Evolutionary conservation across 2,797 vertebrate species (phyloP).

Genomic region (Hybognathus amarus): DNA sequence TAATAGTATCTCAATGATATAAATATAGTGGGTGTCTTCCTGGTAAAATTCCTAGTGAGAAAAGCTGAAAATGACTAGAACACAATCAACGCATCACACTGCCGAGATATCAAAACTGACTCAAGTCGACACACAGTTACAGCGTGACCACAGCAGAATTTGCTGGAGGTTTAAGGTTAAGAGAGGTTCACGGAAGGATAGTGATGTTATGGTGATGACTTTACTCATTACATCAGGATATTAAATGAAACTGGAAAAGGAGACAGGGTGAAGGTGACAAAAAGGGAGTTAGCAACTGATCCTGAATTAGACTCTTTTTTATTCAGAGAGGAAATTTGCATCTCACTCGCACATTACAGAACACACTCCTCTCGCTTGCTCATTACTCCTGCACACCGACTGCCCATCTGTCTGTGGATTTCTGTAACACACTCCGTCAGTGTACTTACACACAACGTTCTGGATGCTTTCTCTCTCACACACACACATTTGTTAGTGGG

Average conservation of each 20-base stretch:
- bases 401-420: not conserved
- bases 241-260: constrained; percentile 6
- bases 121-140: not conserved
- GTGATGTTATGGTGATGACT: not conserved
- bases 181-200: not conserved
- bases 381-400: not conserved
- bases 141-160: not conserved
- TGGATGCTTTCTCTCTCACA: not conserved
- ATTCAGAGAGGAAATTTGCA: constrained; percentile 20
- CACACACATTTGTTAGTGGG: not conserved
- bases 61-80: not conserved
- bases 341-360: constrained; percentile 6
- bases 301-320: constrained; percentile 18
- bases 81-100: not conserved
- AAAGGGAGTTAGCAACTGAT: not conserved
- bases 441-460: not conserved
- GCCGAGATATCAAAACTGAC: not conserved
- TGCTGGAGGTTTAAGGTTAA: not conserved
- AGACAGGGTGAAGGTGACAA: not conserved
- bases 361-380: not conserved
- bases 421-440: not conserved
- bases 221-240: constrained; percentile 5
- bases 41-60: not conserved
- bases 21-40: not conserved
- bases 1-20: not conserved